Conservation (phyloP, 2,888 invertebrate genomes). For the Arge pagana region DNA sequence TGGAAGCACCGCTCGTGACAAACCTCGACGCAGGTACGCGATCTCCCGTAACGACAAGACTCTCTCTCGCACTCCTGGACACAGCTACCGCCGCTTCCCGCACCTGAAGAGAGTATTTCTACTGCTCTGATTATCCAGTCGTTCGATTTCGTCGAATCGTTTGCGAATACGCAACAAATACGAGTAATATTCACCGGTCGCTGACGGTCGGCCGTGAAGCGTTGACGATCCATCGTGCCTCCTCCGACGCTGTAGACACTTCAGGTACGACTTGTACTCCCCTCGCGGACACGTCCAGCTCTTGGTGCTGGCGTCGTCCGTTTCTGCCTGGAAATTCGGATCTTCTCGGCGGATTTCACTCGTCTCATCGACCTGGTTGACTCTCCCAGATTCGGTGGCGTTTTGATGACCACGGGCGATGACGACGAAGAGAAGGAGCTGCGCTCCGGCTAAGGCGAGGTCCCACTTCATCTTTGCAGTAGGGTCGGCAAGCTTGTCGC, state of each 20-base stretch:
- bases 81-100: background rate
- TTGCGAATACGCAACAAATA: background rate
- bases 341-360: background rate
- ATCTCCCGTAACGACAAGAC: constrained; percentile 11
- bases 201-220: background rate
- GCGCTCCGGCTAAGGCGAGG: too few species aligned
- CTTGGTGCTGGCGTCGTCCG: constrained; percentile 35
- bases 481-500: too few species aligned
- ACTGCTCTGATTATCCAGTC: background rate
- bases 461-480: too few species aligned
- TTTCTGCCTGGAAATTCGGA: constrained; percentile 21
- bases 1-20: constrained; percentile 44
- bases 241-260: constrained; percentile 49
- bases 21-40: constrained; percentile 35
- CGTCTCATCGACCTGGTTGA: too few species aligned
- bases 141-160: background rate
- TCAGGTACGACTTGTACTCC: constrained; percentile 50
- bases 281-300: constrained; percentile 37
- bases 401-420: too few species aligned
- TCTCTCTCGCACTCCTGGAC: constrained; percentile 12
- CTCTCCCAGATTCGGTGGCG: too few species aligned
- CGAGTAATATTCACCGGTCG: constrained; percentile 7
- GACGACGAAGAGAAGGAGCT: too few species aligned
- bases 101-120: constrained; percentile 12
- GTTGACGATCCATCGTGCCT: constrained; percentile 39